Evolutionary conservation across 2,888 invertebrate genomes (phyloP), one percentile per base, ranked within the genome.

Genomic region (Melolontha melolontha): DNA sequence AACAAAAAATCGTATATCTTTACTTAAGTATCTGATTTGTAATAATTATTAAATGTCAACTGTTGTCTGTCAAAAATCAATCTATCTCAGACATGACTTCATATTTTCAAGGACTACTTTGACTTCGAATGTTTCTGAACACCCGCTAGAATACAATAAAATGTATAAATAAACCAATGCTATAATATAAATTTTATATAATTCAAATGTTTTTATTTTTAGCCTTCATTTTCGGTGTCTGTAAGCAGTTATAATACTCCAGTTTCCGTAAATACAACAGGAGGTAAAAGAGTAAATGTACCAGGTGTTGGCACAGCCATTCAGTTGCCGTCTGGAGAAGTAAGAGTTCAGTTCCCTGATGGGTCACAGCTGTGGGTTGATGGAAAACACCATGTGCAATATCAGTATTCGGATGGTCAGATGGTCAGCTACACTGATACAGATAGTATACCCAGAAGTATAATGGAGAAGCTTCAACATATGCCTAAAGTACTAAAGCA

Each of bases 401-500:
- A 79, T 72, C 82, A 81, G 72, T 80, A 79, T 70, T 73, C 76
- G 0, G 80, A 82, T 63, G 83, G 83, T 5, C 77, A 74, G 29
- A 70, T 78, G 22, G 76, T 76, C n/a, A 80, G 73, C 70, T 83
- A 80, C 70, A 73, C 74, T 14, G 80, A 80, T 66, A 76, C 74
- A 42, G 82, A 82, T 71, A 78, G 75, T 71, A 80, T 83, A 67
- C 83, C 83, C 14, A 74, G 77, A 40, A 72, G 75, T 16, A 81
- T 86, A 29, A 79, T 82, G 75, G 85, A 86, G 62, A 86, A 86
- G 72, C 75, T 86, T 62, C 80, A 81, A 69, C 79, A 85, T 66
- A 81, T 86, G 78, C 85, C 85, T 1, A 84, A 81, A 71, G 81
- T 85, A 67, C 77, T 86, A 68, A 82, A 82, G 72, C 79, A 83